Conservation (phyloP, 1,140 invertebrate species). For the Hydropsyche tenuis region DNA sequence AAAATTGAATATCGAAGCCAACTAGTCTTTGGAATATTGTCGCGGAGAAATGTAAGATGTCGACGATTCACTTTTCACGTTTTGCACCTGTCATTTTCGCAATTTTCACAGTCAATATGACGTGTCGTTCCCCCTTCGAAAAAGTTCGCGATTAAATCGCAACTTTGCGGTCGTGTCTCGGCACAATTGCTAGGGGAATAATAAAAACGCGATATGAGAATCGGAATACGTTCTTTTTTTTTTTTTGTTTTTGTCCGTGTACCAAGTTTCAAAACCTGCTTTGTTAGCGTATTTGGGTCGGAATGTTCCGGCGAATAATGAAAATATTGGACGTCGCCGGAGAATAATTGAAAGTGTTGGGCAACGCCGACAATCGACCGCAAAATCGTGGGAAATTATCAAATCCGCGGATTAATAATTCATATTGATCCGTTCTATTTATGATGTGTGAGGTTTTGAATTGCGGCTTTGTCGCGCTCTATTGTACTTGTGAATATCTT, state of each 20-base stretch:
- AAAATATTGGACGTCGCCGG: not conserved
- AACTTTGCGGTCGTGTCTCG: not conserved
- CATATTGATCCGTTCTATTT: not conserved
- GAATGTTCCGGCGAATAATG: not conserved
- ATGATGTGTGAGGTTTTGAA: too few relatives aligned
- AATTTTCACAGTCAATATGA: too few relatives aligned
- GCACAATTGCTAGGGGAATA: not conserved
- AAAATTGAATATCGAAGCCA: too few relatives aligned
- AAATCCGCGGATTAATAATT: constrained; percentile 11
- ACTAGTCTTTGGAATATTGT: too few relatives aligned
- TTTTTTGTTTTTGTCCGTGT: not conserved
- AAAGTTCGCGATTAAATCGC: not conserved
- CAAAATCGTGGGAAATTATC: constrained; percentile 15
- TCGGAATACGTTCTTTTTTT: not conserved
- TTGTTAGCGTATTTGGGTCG: constrained; percentile 7
- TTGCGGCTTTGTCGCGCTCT: too few relatives aligned
- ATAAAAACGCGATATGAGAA: constrained; percentile 11
- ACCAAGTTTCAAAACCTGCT: not conserved
- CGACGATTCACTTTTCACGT: too few relatives aligned
- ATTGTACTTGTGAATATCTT: too few relatives aligned
- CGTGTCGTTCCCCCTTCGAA: not conserved
- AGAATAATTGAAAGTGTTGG: constrained; percentile 2
- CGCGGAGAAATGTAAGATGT: too few relatives aligned
- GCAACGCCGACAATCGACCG: not conserved
- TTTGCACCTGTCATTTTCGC: too few relatives aligned